Evolutionary conservation across 1,140 invertebrate species (phyloP), one percentile per base, ranked within the genome.

Genomic region (Bicyclus anynana): DNA sequence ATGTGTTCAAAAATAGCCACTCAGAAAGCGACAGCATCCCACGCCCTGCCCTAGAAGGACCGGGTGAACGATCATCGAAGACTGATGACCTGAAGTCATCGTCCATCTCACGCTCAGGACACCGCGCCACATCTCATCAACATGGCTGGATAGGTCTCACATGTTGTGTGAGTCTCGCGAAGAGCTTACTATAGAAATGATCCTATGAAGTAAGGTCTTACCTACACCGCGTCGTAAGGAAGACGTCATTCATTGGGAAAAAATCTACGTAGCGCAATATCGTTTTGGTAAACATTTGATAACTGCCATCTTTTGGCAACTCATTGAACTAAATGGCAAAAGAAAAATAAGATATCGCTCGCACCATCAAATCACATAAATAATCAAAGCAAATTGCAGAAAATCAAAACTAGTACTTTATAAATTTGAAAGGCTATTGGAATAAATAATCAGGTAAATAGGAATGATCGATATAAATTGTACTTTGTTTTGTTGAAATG

Each of bases 151-250:
- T 17, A 21, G n/a, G 37, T 58, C 67, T 67, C 65, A 67, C 64
- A 51, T 66, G 53, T 27, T 63, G 66, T 66, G 65, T 59, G 51
- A 51, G 51, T 60, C 65, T 63, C 44, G 57, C 55, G 63, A 65
- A 65, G 63, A 71, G 61, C 65, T 72, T 74, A 74, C 69, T 72
- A 74, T 74, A 74, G 72, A 72, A 74, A 74, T 72, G 72, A 72
- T 72, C 69, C 72, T 74, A 74, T 74, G 72, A 74, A 74, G 72
- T 71, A 71, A 74, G 61, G 69, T 58, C 68, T 70, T 70, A 13
- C 7, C 23, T 2, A 2, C 4, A 48, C 12, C 1, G 40, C 37
- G 2, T 4, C 20, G 13, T 12, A n/a, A 4, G 10, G 35, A 9
- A 5, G 20, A 12, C 0, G 18, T 65, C 27, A 55, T 58, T 59